Evolutionary conservation across 2,113 vertebrate species (phyloP).

Genomic region (Oreochromis aureus): DNA sequence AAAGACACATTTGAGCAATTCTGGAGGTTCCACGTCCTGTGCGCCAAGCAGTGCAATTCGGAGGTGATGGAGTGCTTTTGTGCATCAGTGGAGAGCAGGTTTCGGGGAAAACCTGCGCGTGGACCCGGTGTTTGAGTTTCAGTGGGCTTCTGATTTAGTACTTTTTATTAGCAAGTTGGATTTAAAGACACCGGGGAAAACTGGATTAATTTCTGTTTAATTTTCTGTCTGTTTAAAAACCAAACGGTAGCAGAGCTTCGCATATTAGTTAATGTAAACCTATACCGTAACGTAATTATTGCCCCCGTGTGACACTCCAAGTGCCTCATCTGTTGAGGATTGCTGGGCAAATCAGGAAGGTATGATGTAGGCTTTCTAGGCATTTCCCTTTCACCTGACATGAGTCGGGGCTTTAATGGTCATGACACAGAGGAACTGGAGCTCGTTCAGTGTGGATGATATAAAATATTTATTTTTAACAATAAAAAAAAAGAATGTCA

Average conservation of each 20-base stretch:
- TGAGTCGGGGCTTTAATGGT: background rate
- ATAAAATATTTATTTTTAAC: slow-evolving; percentile 30
- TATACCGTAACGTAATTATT: background rate
- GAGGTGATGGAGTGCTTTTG: background rate
- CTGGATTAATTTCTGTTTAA: background rate
- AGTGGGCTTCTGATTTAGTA: background rate
- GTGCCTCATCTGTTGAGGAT: background rate
- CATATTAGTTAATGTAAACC: background rate
- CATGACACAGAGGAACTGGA: background rate
- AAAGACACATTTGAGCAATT: slow-evolving; percentile 19
- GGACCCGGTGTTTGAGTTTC: background rate
- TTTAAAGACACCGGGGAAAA: background rate
- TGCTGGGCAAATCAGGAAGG: slow-evolving; percentile 11
- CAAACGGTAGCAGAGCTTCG: background rate
- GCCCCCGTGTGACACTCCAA: background rate
- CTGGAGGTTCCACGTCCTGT: slow-evolving; percentile 17
- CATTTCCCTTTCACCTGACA: slow-evolving; percentile 23
- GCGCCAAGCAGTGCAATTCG: slow-evolving; percentile 15
- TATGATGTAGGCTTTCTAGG: slow-evolving; percentile 6
- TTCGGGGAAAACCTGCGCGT: background rate
- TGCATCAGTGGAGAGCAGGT: background rate
- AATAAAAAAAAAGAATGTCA: background rate
- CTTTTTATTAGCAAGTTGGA: background rate
- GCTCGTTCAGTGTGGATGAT: background rate
- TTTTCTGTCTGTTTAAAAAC: background rate